Evolutionary conservation across 2,797 vertebrate genomes (phyloP), one percentile per base, ranked within the genome.

Genomic region (Otolemur crassicaudatus): DNA sequence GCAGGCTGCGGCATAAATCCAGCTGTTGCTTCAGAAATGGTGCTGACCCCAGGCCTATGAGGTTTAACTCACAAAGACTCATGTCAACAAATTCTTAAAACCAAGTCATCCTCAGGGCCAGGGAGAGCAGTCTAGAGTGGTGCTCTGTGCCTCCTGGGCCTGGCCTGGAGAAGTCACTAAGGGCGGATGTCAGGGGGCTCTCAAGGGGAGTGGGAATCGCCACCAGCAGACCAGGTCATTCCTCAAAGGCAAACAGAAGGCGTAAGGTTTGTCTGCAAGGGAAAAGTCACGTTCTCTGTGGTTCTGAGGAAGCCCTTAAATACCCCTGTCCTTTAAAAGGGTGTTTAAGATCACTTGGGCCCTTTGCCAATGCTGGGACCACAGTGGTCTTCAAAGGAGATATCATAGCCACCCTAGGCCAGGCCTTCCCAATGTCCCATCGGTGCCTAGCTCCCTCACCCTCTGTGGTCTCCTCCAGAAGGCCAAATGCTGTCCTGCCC

Each of bases 361-460:
- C 73, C 75, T 93, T 34, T n/a, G 31, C 37, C 37, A 40, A 34
- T 23, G 75, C 27, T 34, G 49, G 53, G 53, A 7, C 40, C 60
- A 19, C 40, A 22, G 58, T 29, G 2, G 16, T 53, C 56, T 77
- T 92, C 31, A 40, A 46, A 69, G 46, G 19, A 58, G 65, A 76
- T 31, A 37, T 37, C 40, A 37, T 0, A 6, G 53, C 19, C 25
- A 1, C 7, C 60, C 60, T 13, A 14, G 79, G 70, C n/a, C 69
- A n/a, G 37, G 16, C 49, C 22, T 67, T 58, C 75, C 37, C 8
- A 9, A 60, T 10, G 6, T 25, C 40, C n/a, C 11, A 25, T 19
- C 19, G 49, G 82, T 75, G 53, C 34, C 2, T 5, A 60, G 49
- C 56, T 9, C 3, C 67, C 16, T 0, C 0, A 3, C 23, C 23